A percentile compares a stretch with the other conserved stretches of the same genome.
These are phyloP conservation scores for Theocolax elegans DNA, from an alignment of 1,140 invertebrate species.

Conservation along the genomic window DNA sequence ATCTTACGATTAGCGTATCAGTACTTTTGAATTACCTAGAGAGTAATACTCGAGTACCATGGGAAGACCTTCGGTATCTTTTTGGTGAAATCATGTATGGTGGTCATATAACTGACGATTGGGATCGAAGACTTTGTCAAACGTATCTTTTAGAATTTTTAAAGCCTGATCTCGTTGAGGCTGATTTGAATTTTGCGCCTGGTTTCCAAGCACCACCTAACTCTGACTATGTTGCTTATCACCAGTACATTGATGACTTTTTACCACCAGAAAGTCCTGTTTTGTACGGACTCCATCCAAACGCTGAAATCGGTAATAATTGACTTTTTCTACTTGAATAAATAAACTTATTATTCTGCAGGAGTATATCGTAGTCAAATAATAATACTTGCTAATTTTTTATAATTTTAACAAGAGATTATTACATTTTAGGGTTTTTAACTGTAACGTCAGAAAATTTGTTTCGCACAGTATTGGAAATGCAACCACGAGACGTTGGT, in stretches of 20 bases:
- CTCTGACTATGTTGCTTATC: constrained; percentile 87
- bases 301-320: constrained; percentile 95
- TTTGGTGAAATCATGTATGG: constrained; percentile 98
- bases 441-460: constrained; percentile 87
- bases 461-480: constrained; percentile 90
- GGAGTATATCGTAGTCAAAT: too few species aligned
- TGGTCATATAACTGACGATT: constrained; percentile 96
- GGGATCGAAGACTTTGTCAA: constrained; percentile 88
- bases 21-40: constrained; percentile 95
- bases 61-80: constrained; percentile 92
- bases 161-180: constrained; percentile 85
- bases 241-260: constrained; percentile 89
- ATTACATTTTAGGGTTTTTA: constrained; percentile 71
- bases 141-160: constrained; percentile 92
- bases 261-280: constrained; percentile 89
- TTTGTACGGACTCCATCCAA: constrained; percentile 92
- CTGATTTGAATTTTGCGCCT: constrained; percentile 84
- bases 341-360: too few species aligned
- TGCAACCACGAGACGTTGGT: constrained; percentile 87
- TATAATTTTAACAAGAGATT: too few species aligned
- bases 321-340: too few species aligned
- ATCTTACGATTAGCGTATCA: constrained; percentile 91
- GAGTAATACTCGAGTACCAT: constrained; percentile 86
- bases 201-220: constrained; percentile 87
- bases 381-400: too few species aligned